A percentile compares a stretch with the other conserved stretches of the same genome.
Evolutionary conservation across 2,113 vertebrate species (phyloP).

Genomic region (Pluvialis apricaria): DNA sequence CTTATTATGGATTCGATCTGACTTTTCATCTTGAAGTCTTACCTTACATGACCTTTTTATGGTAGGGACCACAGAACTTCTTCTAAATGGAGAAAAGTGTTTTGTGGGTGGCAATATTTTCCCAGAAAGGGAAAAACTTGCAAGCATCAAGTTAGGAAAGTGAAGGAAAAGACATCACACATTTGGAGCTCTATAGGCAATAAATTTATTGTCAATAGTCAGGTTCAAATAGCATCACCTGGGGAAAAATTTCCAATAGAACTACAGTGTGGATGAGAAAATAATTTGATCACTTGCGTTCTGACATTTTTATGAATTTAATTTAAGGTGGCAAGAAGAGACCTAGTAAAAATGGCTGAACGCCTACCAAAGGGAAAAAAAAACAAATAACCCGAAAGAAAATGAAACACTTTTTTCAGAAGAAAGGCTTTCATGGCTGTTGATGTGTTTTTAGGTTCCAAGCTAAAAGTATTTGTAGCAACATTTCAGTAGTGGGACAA

Average conservation of each 20-base stretch:
- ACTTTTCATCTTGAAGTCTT: not conserved
- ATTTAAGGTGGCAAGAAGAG: constrained; percentile 55
- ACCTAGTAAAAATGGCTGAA: constrained; percentile 29
- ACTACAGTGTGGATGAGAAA: not conserved
- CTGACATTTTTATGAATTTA: constrained; percentile 59
- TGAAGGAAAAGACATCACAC: constrained; percentile 11
- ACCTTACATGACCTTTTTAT: not conserved
- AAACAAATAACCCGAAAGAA: constrained; percentile 41
- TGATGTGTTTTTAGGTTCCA: constrained; percentile 29
- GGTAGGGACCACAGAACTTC: not conserved
- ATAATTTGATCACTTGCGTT: not conserved
- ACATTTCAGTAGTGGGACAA: not conserved
- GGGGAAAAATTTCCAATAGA: not conserved
- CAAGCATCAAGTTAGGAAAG: not conserved
- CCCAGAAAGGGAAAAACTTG: constrained; percentile 2
- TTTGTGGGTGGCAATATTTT: constrained; percentile 11
- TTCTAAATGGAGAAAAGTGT: not conserved
- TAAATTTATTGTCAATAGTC: constrained; percentile 33
- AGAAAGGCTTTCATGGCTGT: constrained; percentile 18
- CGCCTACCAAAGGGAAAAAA: not conserved
- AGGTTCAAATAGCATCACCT: not conserved
- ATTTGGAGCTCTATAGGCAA: not conserved
- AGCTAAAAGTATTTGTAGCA: not conserved
- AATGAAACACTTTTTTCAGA: constrained; percentile 61
- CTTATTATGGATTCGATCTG: not conserved